Percentiles rank a stretch among this genome's conserved stretches.
These are phyloP conservation scores for Eupithecia dodoneata DNA, from an alignment of 2,888 invertebrate species.

Conservation along the genomic window DNA sequence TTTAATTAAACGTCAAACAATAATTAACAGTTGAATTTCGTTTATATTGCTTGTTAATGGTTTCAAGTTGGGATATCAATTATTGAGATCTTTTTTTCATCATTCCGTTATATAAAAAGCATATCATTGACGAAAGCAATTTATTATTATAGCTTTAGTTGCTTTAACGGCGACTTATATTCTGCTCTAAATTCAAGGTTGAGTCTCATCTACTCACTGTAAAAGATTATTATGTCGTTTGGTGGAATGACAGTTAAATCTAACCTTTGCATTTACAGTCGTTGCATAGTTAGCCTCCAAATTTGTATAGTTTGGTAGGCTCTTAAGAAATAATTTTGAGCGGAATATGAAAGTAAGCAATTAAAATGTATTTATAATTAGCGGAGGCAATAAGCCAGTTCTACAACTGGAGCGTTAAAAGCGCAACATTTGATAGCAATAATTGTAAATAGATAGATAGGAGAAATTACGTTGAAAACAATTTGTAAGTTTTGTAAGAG, in stretches of 20 bases:
- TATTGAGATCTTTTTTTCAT: conserved; percentile 62
- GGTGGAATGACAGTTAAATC: background rate
- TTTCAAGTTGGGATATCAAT: conserved; percentile 49
- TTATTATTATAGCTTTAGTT: conserved; percentile 63
- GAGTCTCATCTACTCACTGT: background rate
- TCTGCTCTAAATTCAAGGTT: conserved; percentile 56
- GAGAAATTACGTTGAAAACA: conserved; percentile 79
- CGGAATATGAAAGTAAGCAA: conserved; percentile 56
- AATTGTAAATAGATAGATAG: conserved; percentile 83
- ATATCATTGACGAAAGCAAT: conserved; percentile 71
- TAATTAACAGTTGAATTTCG: conserved; percentile 33
- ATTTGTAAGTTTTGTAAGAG: conserved; percentile 82
- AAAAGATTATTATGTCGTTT: background rate
- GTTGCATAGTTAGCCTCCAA: background rate
- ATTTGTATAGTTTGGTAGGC: background rate
- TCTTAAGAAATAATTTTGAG: conserved; percentile 39
- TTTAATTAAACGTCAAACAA: conserved; percentile 47
- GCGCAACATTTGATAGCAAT: conserved; percentile 82
- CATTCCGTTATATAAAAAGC: conserved; percentile 73
- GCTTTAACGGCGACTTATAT: conserved; percentile 57
- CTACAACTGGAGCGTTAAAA: conserved; percentile 74
- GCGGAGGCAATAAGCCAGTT: conserved; percentile 75
- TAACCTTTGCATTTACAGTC: background rate
- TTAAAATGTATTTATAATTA: conserved; percentile 64
- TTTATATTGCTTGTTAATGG: conserved; percentile 61